These are phyloP conservation scores for Philopedon plagiatum DNA, from an alignment of 2,888 invertebrate genomes.

Conservation along the genomic window DNA sequence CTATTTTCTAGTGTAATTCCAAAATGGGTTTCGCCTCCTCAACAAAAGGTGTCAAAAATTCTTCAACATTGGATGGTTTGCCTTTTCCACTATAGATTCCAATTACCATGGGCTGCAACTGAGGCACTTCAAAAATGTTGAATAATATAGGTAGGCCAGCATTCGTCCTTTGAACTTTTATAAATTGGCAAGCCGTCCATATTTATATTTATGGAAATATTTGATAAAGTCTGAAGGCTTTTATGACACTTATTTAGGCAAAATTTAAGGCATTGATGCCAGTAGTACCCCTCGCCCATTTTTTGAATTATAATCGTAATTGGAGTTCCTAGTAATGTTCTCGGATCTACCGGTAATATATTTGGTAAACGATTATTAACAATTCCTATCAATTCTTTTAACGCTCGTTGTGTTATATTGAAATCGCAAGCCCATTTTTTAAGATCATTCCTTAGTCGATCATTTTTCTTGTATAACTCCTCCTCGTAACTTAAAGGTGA, in stretches of 20 bases:
- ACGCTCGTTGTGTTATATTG: too few relatives aligned
- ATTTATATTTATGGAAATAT: slow-evolving; percentile 46
- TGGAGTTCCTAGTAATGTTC: slow-evolving; percentile 46
- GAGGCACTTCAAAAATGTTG: slow-evolving; percentile 43
- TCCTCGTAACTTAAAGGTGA: too few relatives aligned
- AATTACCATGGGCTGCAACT: slow-evolving; percentile 45
- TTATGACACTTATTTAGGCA: slow-evolving; percentile 8
- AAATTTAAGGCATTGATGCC: slow-evolving; percentile 19
- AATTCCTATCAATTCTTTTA: not conserved
- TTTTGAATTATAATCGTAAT: not conserved
- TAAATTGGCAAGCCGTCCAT: slow-evolving; percentile 48
- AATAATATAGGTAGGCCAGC: slow-evolving; percentile 55
- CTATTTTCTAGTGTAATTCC: slow-evolving; percentile 35
- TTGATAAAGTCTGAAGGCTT: slow-evolving; percentile 5
- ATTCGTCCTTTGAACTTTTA: too few relatives aligned
- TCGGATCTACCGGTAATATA: slow-evolving; percentile 46
- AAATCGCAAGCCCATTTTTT: too few relatives aligned
- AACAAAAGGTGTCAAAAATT: slow-evolving; percentile 46
- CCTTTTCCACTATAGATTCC: slow-evolving; percentile 50
- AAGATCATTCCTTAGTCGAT: too few relatives aligned
- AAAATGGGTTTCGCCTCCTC: slow-evolving; percentile 46
- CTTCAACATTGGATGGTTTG: slow-evolving; percentile 44
- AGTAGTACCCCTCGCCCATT: slow-evolving; percentile 11
- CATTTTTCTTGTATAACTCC: too few relatives aligned
- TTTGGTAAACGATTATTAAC: slow-evolving; percentile 22